Percentiles rank a stretch among this genome's conserved stretches.
Conservation (phyloP, 2,797 vertebrate genomes). For the Phalanger gymnotis region DNA sequence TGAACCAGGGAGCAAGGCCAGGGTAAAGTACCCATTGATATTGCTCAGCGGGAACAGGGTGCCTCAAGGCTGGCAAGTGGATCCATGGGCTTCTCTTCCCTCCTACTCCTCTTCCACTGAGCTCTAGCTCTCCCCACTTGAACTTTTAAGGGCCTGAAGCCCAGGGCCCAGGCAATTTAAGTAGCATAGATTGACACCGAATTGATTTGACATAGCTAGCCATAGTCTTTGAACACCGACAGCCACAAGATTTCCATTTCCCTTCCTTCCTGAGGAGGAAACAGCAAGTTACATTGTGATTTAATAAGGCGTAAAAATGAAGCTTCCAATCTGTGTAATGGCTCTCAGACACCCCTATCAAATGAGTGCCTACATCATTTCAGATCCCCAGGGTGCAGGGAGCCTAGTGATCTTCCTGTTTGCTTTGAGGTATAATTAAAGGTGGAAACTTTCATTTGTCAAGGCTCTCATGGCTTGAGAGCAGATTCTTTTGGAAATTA, state of each 20-base stretch:
- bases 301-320: neutral
- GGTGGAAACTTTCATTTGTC: neutral
- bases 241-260: neutral
- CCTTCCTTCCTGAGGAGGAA: neutral
- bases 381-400: neutral
- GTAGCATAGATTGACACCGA: neutral
- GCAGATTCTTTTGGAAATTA: neutral
- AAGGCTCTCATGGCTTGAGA: neutral
- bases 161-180: neutral
- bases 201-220: neutral
- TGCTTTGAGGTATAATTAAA: neutral
- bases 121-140: neutral
- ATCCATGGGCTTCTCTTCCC: neutral
- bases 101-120: neutral
- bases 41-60: neutral
- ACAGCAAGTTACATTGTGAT: neutral
- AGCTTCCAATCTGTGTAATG: neutral
- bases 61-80: neutral
- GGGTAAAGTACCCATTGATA: neutral
- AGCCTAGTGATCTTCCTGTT: neutral
- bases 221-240: neutral
- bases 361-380: neutral
- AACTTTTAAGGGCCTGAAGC: neutral
- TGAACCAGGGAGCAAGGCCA: neutral
- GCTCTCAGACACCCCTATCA: neutral